These are phyloP conservation scores for Formica selysi DNA, from an alignment of 1,140 invertebrate species.

Conservation along the genomic window DNA sequence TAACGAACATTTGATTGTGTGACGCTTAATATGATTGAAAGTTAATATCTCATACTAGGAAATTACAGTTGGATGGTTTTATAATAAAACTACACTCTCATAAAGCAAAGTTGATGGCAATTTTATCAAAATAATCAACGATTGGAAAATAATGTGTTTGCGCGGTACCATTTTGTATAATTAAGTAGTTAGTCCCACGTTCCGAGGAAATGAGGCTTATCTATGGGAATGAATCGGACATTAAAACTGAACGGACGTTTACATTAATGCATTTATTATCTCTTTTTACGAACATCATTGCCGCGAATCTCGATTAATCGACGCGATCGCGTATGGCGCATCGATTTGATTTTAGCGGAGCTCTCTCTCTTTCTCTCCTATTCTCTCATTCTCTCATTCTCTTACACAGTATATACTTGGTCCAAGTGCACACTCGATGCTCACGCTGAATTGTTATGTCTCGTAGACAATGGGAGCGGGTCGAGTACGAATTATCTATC, in stretches of 20 bases:
- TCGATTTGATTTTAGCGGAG: constrained; percentile 63
- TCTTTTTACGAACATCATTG: neutral
- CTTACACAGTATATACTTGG: constrained; percentile 6
- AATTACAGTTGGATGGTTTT: neutral
- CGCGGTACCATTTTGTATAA: constrained; percentile 23
- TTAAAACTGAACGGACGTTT: constrained; percentile 11
- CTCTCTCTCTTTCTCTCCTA: neutral
- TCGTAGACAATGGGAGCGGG: constrained; percentile 67
- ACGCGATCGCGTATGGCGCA: constrained; percentile 39
- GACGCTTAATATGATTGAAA: neutral
- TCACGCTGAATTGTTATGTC: constrained; percentile 67
- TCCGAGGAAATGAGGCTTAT: constrained; percentile 33
- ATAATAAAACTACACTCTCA: neutral
- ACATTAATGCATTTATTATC: constrained; percentile 45
- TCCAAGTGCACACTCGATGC: constrained; percentile 60
- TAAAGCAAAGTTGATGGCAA: neutral
- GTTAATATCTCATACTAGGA: neutral
- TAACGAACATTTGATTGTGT: neutral
- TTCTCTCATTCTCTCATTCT: no score
- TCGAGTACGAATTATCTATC: constrained; percentile 69
- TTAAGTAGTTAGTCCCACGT: neutral
- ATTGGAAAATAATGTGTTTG: neutral
- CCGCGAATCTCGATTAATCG: constrained; percentile 64
- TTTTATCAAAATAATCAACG: neutral
- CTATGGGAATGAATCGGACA: constrained; percentile 25